phyloP scores from a whole-genome alignment of 92 coral and sea anemone genomes.

The Porites divaricata region DNA sequence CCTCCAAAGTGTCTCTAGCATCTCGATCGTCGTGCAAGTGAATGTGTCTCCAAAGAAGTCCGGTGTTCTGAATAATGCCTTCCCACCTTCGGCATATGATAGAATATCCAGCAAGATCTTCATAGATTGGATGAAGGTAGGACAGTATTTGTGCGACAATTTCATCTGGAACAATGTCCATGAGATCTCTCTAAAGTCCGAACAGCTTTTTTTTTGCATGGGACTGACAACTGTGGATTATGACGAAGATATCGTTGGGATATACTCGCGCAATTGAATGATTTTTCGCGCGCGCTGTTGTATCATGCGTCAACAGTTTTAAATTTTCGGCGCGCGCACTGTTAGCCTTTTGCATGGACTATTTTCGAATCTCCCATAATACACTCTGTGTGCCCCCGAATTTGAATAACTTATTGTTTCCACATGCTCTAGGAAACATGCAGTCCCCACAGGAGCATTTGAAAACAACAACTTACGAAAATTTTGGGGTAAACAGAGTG shows the following conservation, averaged over 20 bases:
- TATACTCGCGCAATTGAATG: constrained; percentile 23
- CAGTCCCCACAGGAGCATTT: no score
- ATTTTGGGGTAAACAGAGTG: no score
- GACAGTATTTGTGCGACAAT: constrained; percentile 71
- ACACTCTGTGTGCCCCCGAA: background rate
- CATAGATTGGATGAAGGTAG: constrained; percentile 79
- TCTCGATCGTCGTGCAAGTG: constrained; percentile 81
- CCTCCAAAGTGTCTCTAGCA: constrained; percentile 37
- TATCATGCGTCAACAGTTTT: constrained; percentile 12
- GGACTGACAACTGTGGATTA: background rate
- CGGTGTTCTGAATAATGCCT: constrained; percentile 64
- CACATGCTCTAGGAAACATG: no score
- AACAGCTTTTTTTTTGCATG: background rate
- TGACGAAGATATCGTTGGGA: constrained; percentile 16
- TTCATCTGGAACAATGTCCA: constrained; percentile 78
- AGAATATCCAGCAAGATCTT: constrained; percentile 57
- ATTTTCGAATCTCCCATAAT: background rate
- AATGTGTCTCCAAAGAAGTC: constrained; percentile 78
- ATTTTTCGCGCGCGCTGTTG: constrained; percentile 27
- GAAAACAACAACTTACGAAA: no score
- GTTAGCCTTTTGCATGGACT: background rate
- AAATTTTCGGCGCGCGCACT: background rate
- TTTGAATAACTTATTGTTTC: no score
- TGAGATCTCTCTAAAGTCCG: background rate
- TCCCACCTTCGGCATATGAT: constrained; percentile 76